Base-by-base conservation (phyloP, 1,140 invertebrate genomes). In the Protaetia brevitarsis region DNA sequence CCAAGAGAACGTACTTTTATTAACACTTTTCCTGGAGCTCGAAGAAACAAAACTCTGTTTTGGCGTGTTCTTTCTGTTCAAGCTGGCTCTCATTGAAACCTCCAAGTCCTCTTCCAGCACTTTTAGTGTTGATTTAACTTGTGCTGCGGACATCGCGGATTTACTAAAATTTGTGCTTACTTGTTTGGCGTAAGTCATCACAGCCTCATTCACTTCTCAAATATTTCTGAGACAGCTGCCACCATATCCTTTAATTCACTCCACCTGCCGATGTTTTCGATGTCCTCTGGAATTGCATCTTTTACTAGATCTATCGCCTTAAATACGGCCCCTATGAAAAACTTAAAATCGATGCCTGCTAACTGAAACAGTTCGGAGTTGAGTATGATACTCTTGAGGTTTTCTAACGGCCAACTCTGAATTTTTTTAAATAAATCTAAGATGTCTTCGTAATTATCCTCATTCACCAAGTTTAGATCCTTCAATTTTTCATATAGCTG, bases 281-380 rank as follows among this genome's bases (percentile, higher is more conserved):
- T 51, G 26, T 51, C 10, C 4, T 16, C 10, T 10, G 41, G 19
- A 51, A 51, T 23, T 7, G 13, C 21, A 23, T 51, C 5, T 7
- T 23, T 51, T 4, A 51, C 19, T 21, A 51, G 19, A 23, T 6
- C 19, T 23, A 21, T 51, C 21, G 16, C 41, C 5, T 51, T 5
- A 6, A 51, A 23, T 21, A 51, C 26, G 19, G 41, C 41, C 7
- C 8, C 26, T 19, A 51, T 21, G n/a, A 51, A 51, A 19, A 51
- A 51, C 26, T 51, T 51, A 23, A 51, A 51, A 19, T 51, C 41
- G 13, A 51, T 51, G 26, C 26, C 26, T 51, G 41, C 41, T 51
- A 23, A 4, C 19, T 51, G 13, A 51, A 51, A 51, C 11, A 51
- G 26, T 23, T 19, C 19, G 7, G 41, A 23, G 11, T 3, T 19